Evolutionary conservation across 2,797 vertebrate genomes (phyloP).

Genomic region (Spondyliosoma cantharus): DNA sequence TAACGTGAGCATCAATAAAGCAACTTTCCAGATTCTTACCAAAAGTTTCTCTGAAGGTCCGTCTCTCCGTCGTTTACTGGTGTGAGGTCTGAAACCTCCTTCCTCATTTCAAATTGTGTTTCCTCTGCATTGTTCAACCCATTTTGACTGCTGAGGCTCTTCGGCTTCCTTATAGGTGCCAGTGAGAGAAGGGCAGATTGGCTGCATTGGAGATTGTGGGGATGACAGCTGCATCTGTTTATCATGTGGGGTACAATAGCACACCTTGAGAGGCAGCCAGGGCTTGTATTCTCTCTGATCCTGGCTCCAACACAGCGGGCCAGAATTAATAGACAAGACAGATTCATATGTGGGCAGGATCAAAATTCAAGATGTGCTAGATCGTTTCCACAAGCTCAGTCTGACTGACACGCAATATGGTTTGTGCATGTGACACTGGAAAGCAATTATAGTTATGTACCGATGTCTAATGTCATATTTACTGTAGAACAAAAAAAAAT

Average conservation of each 20-base stretch:
- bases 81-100: slow-evolving; percentile 11
- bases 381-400: slow-evolving; percentile 28
- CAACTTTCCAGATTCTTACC: neutral
- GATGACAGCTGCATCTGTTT: slow-evolving; percentile 70
- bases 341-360: slow-evolving; percentile 51
- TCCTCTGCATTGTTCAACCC: slow-evolving; percentile 23
- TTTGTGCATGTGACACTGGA: slow-evolving; percentile 8
- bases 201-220: slow-evolving; percentile 40
- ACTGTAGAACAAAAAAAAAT: neutral
- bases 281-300: slow-evolving; percentile 54
- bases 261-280: slow-evolving; percentile 64
- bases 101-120: slow-evolving; percentile 23
- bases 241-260: slow-evolving; percentile 68
- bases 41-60: slow-evolving; percentile 1
- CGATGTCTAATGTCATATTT: neutral
- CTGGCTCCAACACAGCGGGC: slow-evolving; percentile 27
- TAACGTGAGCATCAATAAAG: slow-evolving; percentile 1
- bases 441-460: neutral
- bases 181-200: slow-evolving; percentile 40
- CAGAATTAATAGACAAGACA: slow-evolving; percentile 53
- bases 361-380: slow-evolving; percentile 31
- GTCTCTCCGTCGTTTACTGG: slow-evolving; percentile 3
- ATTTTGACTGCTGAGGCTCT: slow-evolving; percentile 40
- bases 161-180: slow-evolving; percentile 30
- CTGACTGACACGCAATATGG: slow-evolving; percentile 15